Evolutionary conservation across 2,113 vertebrate species (phyloP).

Genomic region (Notiomystis cincta): DNA sequence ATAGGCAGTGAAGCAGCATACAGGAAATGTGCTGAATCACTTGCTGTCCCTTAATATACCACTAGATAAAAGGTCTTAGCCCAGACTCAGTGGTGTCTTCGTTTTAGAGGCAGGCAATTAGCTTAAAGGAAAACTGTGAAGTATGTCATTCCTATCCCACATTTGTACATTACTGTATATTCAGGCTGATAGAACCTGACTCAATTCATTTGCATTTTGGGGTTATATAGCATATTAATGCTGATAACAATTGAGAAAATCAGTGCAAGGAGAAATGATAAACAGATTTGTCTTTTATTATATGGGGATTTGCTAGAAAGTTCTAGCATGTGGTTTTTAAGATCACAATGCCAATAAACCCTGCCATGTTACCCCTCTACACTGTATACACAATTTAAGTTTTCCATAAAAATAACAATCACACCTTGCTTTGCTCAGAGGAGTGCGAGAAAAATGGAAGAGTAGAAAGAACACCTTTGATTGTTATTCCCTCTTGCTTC

Average conservation of each 20-base stretch:
- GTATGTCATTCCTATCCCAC: slow-evolving; percentile 20
- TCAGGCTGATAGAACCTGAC: background rate
- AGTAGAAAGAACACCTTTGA: background rate
- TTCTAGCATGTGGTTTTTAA: background rate
- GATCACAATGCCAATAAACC: background rate
- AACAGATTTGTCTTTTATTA: background rate
- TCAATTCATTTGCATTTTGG: slow-evolving; percentile 9
- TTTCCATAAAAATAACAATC: background rate
- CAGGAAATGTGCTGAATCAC: slow-evolving; percentile 47
- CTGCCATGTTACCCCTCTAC: background rate
- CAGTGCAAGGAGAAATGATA: background rate
- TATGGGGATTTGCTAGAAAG: background rate
- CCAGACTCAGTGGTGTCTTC: slow-evolving; percentile 39
- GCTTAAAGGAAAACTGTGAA: slow-evolving; percentile 57
- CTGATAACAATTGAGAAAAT: background rate
- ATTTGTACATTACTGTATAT: slow-evolving; percentile 11
- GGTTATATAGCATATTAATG: background rate
- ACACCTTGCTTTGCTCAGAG: background rate
- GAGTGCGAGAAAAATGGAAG: background rate
- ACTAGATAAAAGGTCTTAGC: background rate
- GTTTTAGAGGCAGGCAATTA: slow-evolving; percentile 51
- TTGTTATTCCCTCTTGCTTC: background rate
- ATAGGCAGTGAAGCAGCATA: background rate
- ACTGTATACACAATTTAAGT: background rate
- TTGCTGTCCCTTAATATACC: background rate